Evolutionary conservation across 2,797 vertebrate species (phyloP).

Genomic region (Gallirallus australis): DNA sequence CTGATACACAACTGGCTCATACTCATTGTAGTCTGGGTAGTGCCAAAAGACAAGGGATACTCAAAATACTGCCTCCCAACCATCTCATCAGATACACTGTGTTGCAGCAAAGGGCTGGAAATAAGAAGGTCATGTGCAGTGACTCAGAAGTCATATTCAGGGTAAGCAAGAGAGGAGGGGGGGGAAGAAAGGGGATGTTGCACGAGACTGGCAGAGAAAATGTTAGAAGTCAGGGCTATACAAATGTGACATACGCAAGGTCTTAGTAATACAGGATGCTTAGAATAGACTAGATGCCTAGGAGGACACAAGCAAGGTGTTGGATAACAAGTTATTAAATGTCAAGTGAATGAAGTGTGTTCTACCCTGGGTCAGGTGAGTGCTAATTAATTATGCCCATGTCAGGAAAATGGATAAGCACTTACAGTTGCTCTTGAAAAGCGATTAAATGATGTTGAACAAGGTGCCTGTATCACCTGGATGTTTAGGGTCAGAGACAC

Average conservation of each 20-base stretch:
- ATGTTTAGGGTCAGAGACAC: neutral
- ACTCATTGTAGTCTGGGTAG: neutral
- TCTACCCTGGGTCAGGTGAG: neutral
- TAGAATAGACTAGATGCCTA: conserved; percentile 6
- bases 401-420: neutral
- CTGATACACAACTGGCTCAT: neutral
- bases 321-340: conserved; percentile 32
- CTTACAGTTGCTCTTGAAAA: neutral
- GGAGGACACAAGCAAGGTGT: conserved; percentile 25
- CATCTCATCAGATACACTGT: neutral
- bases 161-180: neutral
- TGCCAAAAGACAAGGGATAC: neutral
- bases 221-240: neutral
- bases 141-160: neutral
- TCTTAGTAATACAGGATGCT: neutral
- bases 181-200: neutral
- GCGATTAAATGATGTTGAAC: neutral
- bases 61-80: neutral
- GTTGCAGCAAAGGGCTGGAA: neutral
- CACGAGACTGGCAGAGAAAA: neutral
- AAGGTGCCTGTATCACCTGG: neutral
- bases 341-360: neutral
- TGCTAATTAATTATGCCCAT: neutral
- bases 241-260: neutral
- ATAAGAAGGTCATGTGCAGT: neutral